These are phyloP conservation scores for Podarcis cretensis DNA, from an alignment of 2,113 vertebrate species.

Conservation along the genomic window DNA sequence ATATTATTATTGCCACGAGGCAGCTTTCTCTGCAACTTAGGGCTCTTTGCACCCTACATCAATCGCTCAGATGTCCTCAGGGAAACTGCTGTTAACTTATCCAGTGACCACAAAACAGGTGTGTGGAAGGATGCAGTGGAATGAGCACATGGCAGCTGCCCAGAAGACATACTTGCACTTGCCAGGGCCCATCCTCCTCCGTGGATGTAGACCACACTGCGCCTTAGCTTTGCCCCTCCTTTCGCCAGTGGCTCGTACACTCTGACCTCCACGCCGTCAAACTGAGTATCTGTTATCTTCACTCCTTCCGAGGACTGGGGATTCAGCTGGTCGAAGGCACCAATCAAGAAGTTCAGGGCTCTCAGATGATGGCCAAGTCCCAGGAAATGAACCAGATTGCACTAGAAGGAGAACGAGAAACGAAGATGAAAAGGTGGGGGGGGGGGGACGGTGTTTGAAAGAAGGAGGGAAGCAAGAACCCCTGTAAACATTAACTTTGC, in stretches of 20 bases:
- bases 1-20: no score
- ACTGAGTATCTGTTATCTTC: constrained; percentile 81
- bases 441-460: not conserved
- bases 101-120: not conserved
- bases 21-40: no score
- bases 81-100: not conserved
- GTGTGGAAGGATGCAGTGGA: not conserved
- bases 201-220: constrained; percentile 89
- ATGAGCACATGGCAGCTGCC: not conserved
- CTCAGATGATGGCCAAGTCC: constrained; percentile 85
- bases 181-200: constrained; percentile 94
- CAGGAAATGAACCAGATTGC: constrained; percentile 83
- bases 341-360: constrained; percentile 82
- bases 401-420: constrained; percentile 67
- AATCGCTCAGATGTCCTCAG: not conserved
- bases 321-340: constrained; percentile 82
- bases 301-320: constrained; percentile 76
- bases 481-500: not conserved
- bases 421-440: no score
- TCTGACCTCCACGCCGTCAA: constrained; percentile 86
- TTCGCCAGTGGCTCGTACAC: constrained; percentile 82
- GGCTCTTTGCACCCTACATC: not conserved
- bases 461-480: not conserved
- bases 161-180: constrained; percentile 85
- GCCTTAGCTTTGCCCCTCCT: constrained; percentile 74